These are phyloP conservation scores for Clarias magur DNA, from an alignment of 2,113 vertebrate species.

Conservation along the genomic window DNA sequence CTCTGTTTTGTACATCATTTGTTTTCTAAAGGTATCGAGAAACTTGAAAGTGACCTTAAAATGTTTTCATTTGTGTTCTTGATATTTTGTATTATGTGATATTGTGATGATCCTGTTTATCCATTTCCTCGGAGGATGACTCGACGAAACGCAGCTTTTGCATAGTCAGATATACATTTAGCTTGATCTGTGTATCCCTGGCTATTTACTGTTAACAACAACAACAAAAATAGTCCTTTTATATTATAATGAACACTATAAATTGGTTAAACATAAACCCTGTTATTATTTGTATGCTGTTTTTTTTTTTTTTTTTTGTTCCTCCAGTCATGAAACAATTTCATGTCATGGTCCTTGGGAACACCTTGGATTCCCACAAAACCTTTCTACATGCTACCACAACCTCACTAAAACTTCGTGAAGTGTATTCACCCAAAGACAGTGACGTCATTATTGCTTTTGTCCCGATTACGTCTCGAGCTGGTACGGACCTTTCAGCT, in stretches of 20 bases:
- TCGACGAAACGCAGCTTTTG: neutral
- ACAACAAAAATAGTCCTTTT: neutral
- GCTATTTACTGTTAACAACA: neutral
- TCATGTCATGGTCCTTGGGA: neutral
- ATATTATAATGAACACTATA: neutral
- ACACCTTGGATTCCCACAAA: neutral
- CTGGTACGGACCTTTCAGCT: slow-evolving; percentile 5
- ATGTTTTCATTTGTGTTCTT: neutral
- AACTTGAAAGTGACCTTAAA: neutral
- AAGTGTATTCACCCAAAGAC: rapidly evolving
- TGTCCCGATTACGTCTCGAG: slow-evolving; percentile 16
- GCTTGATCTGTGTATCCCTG: neutral
- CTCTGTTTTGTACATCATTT: neutral
- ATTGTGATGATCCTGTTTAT: neutral
- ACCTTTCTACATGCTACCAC: neutral
- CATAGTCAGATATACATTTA: neutral
- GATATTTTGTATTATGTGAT: neutral
- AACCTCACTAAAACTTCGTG: neutral
- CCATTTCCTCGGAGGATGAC: neutral
- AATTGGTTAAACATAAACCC: neutral
- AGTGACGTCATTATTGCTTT: slow-evolving; percentile 25
- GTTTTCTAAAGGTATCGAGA: neutral
- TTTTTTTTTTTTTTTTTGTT: neutral
- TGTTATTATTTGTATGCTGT: neutral
- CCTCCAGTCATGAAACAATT: neutral